Base-by-base conservation (phyloP, 2,113 vertebrate genomes). In the Tupaia chinensis region DNA sequence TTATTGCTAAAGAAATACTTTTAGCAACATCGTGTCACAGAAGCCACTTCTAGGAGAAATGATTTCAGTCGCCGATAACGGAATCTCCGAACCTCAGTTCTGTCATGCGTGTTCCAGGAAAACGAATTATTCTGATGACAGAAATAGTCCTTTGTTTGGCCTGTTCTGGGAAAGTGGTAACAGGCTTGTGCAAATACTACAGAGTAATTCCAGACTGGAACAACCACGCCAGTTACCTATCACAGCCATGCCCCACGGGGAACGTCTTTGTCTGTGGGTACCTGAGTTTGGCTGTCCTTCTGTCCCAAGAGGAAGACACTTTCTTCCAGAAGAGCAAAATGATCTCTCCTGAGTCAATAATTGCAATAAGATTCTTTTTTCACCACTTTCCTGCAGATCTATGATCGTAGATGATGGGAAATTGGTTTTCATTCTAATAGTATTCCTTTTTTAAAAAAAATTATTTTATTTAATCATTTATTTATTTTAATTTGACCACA, bases 161-260 rank as follows among this genome's bases (percentile, higher is more conserved):
- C 53, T 19, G 22, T 63, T 79, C 56, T 22, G 44, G 53, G 53
- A 13, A 32, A n/a, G 14, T 11, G 32, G 60, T 29, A 27, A 81
- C 3, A 22, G 78, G 77, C 87, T 63, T 44, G 20, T 9, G 19
- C 11, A 10, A 27, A 11, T 53, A 9, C 12, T 5, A 7, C 0
- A 58, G 53, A 54, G 9, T 4, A 25, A 56, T 7, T 22, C 20
- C 22, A 5, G 12, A 13, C 22, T 17, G 4, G 15, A 53, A 53
- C 27, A 72, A 61, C 14, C 20, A 6, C 0, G 14, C 11, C 66
- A 1, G 25, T 61, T 7, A 8, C 0, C 23, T 6, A 0, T 10
- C 1, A 13, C 9, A 23, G 56, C n/a, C 3, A 74, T 16, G 69
- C 4, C 54, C 27, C 10, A 25, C n/a, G 56, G 23, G 8, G 23